Evolutionary conservation across 1,140 invertebrate genomes (phyloP), one percentile per base, ranked within the genome.

Genomic region (Pseudobourletiella spinata): DNA sequence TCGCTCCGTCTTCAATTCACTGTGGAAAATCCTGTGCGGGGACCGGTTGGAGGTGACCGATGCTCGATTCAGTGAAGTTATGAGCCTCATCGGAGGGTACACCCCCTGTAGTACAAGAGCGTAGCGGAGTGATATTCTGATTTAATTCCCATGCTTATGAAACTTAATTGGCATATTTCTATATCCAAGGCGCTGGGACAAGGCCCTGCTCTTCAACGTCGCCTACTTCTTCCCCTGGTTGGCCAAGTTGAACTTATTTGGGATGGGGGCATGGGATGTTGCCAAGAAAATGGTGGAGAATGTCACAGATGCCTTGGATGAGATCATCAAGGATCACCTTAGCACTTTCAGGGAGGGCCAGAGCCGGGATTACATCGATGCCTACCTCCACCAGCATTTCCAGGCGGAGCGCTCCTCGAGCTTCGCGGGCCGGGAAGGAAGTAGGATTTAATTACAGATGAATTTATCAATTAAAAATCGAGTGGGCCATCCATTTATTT

Each of bases 381-480:
- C 20, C 14, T 48, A 48, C 18, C 44, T 48, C 20, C 44, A 48
- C 20, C 6, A 48, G 22, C 44, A 48, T 18, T 11, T 48, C 4
- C 14, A 26, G 20, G 8, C 18, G 16, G 16, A 57, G 8, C 18
- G 39, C 18, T 28, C 30, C 22, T 48, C 46, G 2, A 22, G 24
- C 28, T 66, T 66, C 42, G 60, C 60, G 26, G 65, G 65, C 59
- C 8, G 39, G 2, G 18, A 20, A 24, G 26, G 30, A 62, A 43
- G 18, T 22, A 57, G 3, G 24, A 15, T 8, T 29, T 16, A 28
- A 42, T 15, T 24, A 3, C 15, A 18, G 14, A 26, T 56, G 24
- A 6, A 25, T 46, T 18, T 62, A 30, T 24, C 20, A 57, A 51
- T 55, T 26, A 11, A 55, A 6, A 25, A 11, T 57, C 16, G 18